These are phyloP conservation scores for Ectemnius continuus DNA, from an alignment of 2,888 invertebrate species.

Conservation along the genomic window DNA sequence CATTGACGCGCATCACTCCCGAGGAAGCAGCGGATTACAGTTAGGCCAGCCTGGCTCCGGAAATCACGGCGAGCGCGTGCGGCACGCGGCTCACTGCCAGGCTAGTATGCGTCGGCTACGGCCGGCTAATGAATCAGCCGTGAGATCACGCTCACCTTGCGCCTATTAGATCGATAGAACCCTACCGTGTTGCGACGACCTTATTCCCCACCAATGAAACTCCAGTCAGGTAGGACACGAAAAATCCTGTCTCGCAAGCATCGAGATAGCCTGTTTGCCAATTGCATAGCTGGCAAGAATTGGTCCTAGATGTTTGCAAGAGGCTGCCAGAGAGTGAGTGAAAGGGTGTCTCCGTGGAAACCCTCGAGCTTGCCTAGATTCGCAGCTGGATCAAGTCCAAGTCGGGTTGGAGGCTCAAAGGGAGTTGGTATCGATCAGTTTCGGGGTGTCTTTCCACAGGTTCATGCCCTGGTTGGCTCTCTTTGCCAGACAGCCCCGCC, in stretches of 20 bases:
- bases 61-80: background rate
- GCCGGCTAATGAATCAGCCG: background rate
- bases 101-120: background rate
- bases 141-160: constrained; percentile 3
- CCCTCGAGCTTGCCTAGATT: background rate
- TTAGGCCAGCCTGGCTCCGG: background rate
- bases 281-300: no score
- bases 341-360: constrained; percentile 3
- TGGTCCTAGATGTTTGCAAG: no score
- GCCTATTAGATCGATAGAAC: constrained; percentile 4
- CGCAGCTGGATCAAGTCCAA: constrained; percentile 24
- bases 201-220: background rate
- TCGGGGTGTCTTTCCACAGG: constrained; percentile 11
- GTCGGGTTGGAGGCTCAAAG: constrained; percentile 5
- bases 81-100: background rate
- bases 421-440: constrained; percentile 31
- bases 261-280: no score
- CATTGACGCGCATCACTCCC: constrained; percentile 27
- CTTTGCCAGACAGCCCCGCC: constrained; percentile 6
- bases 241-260: no score
- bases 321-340: background rate
- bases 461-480: constrained; percentile 26
- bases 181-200: background rate
- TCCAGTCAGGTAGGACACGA: background rate
- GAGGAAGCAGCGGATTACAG: constrained; percentile 15